phyloP scores from a whole-genome alignment of 1,140 invertebrate species.

The Drosophila ambigua region DNA sequence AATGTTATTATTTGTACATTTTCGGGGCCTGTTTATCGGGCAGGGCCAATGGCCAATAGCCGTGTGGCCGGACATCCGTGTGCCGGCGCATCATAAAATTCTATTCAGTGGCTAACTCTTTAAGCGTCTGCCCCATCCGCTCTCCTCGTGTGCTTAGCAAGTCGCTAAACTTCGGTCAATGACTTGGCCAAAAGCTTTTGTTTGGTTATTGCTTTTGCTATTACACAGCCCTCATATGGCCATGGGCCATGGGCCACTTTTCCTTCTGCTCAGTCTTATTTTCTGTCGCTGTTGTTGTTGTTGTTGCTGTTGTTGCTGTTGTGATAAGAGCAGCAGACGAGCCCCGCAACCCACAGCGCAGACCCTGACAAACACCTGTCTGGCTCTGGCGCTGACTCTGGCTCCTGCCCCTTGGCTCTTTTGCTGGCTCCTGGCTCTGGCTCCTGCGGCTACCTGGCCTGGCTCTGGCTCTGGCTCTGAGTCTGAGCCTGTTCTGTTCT shows the following conservation, averaged over 20 bases:
- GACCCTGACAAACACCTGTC: slow-evolving; percentile 74
- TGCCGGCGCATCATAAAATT: neutral
- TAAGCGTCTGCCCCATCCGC: slow-evolving; percentile 14
- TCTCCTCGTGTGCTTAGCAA: neutral
- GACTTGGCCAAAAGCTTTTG: slow-evolving; percentile 59
- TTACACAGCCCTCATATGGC: slow-evolving; percentile 37
- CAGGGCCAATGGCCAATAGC: neutral
- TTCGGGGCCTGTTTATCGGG: neutral
- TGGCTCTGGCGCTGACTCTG: slow-evolving; percentile 41
- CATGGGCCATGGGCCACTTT: slow-evolving; percentile 50
- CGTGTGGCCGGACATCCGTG: slow-evolving; percentile 13
- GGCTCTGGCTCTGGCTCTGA: neutral
- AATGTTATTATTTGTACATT: no score
- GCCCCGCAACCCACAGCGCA: slow-evolving; percentile 18
- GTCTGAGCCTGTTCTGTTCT: slow-evolving; percentile 38
- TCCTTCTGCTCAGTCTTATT: slow-evolving; percentile 42
- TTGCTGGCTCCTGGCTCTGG: slow-evolving; percentile 2
- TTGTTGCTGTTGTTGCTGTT: neutral
- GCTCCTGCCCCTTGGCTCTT: neutral
- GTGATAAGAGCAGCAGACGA: slow-evolving; percentile 62
- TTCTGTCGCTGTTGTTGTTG: slow-evolving; percentile 6
- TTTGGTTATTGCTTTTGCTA: slow-evolving; percentile 65
- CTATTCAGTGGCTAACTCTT: slow-evolving; percentile 26
- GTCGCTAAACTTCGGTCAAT: slow-evolving; percentile 52
- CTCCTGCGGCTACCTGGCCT: slow-evolving; percentile 15